These are phyloP conservation scores for Nemotelus pantherinus DNA, from an alignment of 2,888 invertebrate species.

Conservation along the genomic window DNA sequence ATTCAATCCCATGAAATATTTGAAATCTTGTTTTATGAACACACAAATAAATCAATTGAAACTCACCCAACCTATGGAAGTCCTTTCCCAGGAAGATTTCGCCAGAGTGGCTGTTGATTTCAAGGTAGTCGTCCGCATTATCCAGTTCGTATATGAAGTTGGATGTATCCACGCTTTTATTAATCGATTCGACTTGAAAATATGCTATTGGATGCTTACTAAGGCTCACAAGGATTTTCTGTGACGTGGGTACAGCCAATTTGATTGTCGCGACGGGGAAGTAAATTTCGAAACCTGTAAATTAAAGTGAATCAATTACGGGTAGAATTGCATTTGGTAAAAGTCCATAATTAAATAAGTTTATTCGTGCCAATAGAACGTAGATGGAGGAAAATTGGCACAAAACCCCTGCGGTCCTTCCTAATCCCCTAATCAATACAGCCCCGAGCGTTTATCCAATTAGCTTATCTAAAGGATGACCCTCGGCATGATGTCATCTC, in stretches of 20 bases:
- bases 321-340: not conserved
- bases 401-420: not conserved
- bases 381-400: no score
- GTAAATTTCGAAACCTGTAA: constrained; percentile 60
- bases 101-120: constrained; percentile 60
- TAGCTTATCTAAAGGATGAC: not conserved
- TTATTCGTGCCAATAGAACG: no score
- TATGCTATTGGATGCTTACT: constrained; percentile 62
- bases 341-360: not conserved
- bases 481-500: constrained; percentile 28
- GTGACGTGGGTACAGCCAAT: constrained; percentile 61
- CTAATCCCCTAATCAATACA: constrained; percentile 3
- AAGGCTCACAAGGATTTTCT: constrained; percentile 61
- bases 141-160: constrained; percentile 61
- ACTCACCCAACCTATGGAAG: constrained; percentile 54
- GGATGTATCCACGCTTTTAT: constrained; percentile 55
- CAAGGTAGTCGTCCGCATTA: constrained; percentile 55
- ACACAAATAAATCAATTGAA: constrained; percentile 14
- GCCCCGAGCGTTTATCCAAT: not conserved
- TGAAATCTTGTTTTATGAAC: not conserved
- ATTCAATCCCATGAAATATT: not conserved
- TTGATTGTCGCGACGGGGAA: constrained; percentile 61
- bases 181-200: constrained; percentile 59
- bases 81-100: constrained; percentile 61
- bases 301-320: constrained; percentile 17